These are phyloP conservation scores for Mylabris sibirica DNA, from an alignment of 2,888 invertebrate species.

Conservation along the genomic window DNA sequence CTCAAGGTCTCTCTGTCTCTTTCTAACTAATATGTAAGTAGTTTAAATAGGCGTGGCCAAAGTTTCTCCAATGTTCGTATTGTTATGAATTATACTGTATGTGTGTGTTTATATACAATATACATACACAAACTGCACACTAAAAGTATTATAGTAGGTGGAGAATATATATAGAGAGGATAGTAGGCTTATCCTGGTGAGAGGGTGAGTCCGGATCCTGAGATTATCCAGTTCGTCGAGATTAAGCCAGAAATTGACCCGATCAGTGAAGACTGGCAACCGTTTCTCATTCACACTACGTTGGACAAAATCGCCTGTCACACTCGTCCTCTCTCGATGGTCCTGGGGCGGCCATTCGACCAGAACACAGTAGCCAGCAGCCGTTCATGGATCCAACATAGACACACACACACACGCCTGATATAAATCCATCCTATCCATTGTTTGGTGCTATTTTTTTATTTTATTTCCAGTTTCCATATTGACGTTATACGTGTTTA, in stretches of 20 bases:
- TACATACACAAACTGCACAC: no score
- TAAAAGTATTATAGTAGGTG: conserved; percentile 17
- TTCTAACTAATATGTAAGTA: no score
- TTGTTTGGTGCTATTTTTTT: not conserved
- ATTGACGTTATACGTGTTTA: not conserved
- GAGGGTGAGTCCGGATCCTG: conserved; percentile 46
- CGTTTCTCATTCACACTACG: conserved; percentile 61
- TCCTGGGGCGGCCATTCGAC: conserved; percentile 23
- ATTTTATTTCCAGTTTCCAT: not conserved
- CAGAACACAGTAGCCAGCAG: not conserved
- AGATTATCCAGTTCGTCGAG: conserved; percentile 57
- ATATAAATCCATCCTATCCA: not conserved
- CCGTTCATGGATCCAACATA: not conserved
- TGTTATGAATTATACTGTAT: no score
- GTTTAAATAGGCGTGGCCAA: no score
- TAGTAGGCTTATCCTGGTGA: conserved; percentile 41
- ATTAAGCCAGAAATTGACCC: conserved; percentile 61
- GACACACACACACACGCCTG: not conserved
- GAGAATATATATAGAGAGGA: conserved; percentile 36
- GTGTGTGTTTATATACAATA: not conserved
- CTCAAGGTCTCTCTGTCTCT: no score
- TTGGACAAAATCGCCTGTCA: conserved; percentile 59
- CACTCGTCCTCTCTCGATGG: conserved; percentile 43
- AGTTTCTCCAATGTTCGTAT: no score
- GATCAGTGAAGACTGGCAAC: conserved; percentile 49